Evolutionary conservation across 1,140 invertebrate species (phyloP), one percentile per base, ranked within the genome.

Genomic region (Trachymyrmex septentrionalis): DNA sequence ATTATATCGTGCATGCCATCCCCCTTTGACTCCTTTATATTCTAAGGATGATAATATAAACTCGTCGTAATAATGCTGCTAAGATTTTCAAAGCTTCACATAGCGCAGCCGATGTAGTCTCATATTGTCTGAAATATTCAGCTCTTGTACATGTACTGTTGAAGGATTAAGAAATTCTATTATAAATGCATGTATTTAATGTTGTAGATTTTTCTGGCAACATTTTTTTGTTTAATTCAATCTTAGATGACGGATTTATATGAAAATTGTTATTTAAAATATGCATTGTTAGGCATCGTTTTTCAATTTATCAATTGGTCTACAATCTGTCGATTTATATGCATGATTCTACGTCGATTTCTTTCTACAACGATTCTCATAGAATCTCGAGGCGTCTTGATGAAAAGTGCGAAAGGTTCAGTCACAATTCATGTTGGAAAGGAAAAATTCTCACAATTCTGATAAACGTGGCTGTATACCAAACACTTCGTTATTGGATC

Each of bases 31-130:
- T 63, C 21, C 38, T 19, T 14, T 30, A 75, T 64, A 66, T 44
- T 63, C 57, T 27, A 53, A 21, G 6, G 57, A 90, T 48, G 38
- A 91, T 80, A 86, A 86, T 63, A 64, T 87, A 53, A 86, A 59
- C 24, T 73, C 27, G 1, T 27, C 24, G 24, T 61, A 53, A 71
- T 57, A 73, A 19, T 19, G n/a, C 14, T n/a, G 55, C 69, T 34
- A 84, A 84, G 38, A 75, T 61, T 61, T 84, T 21, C 55, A 50
- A 14, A 2, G 0, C 24, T 0, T 71, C 19, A 34, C 66, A n/a
- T 50, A 84, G 3, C 19, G 38, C 24, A 30, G 10, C 4, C 19
- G 69, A 61, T 50, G 10, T 71, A 72, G 21, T 57, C 19, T 81
- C 14, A 38, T 57, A 48, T 27, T 57, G 1, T 7, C 12, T 21